A percentile compares a stretch with the other conserved stretches of the same genome.
phyloP scores from a whole-genome alignment of 2,113 vertebrate genomes.

The Platysteira castanea region DNA sequence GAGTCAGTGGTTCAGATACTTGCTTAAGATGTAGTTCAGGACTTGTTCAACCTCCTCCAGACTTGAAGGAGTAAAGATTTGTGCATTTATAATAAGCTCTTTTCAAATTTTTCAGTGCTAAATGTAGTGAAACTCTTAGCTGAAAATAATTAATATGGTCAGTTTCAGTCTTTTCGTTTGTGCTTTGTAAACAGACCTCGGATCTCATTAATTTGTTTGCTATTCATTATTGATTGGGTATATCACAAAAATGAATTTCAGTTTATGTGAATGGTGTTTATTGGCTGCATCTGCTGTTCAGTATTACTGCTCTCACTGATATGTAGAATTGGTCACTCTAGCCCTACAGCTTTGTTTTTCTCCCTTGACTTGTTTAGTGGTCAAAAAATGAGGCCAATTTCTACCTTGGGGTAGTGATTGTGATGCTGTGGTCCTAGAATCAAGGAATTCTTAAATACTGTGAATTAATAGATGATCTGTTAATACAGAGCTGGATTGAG shows the following conservation, averaged over 20 bases:
- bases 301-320: not conserved
- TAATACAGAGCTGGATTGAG: not conserved
- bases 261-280: not conserved
- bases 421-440: not conserved
- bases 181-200: constrained; percentile 5
- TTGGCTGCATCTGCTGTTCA: not conserved
- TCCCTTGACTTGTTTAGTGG: not conserved
- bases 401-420: not conserved
- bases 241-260: not conserved
- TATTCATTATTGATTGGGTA: not conserved
- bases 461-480: not conserved
- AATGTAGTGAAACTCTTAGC: not conserved
- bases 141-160: not conserved
- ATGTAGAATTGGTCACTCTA: not conserved
- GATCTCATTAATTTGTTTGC: not conserved
- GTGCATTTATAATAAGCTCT: not conserved
- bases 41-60: not conserved
- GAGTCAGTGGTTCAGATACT: not conserved
- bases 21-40: not conserved
- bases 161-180: not conserved
- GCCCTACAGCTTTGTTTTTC: not conserved
- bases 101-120: not conserved
- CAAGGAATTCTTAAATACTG: not conserved
- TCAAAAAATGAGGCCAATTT: not conserved
- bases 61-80: not conserved